Evolutionary conservation across 2,888 invertebrate species (phyloP).

Genomic region (Incurvaria masculella): DNA sequence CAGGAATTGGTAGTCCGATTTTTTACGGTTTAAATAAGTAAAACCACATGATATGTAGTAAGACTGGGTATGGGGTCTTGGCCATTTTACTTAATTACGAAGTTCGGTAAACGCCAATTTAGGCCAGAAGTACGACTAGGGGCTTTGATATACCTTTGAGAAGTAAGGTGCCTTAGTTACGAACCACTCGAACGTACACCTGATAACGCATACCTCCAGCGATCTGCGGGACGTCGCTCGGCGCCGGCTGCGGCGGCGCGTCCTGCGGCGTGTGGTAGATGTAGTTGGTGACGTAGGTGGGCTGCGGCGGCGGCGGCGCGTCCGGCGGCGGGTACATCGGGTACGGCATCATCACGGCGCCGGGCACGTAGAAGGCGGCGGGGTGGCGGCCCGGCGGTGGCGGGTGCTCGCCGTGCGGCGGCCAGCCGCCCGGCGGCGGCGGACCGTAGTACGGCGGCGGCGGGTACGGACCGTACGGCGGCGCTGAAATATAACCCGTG

Average conservation of each 20-base stretch:
- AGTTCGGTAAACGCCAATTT: too few species aligned
- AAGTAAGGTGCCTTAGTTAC: too few species aligned
- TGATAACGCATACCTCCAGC: not conserved
- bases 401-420: slow-evolving; percentile 2
- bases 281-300: slow-evolving; percentile 45
- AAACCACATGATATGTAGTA: too few species aligned
- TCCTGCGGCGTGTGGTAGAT: slow-evolving; percentile 37
- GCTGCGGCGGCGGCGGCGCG: slow-evolving; percentile 21
- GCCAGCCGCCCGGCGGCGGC: slow-evolving; percentile 17
- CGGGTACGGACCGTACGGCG: slow-evolving; percentile 12
- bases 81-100: too few species aligned
- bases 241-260: slow-evolving; percentile 3
- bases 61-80: too few species aligned
- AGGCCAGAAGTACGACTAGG: too few species aligned
- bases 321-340: slow-evolving; percentile 20
- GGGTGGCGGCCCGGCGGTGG: slow-evolving; percentile 2
- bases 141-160: too few species aligned
- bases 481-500: slow-evolving; percentile 12
- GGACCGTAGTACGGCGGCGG: slow-evolving; percentile 4
- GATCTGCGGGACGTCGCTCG: slow-evolving; percentile 6
- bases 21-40: too few species aligned
- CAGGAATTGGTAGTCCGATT: too few species aligned
- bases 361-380: slow-evolving; percentile 34
- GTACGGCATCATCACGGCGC: slow-evolving; percentile 37
- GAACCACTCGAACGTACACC: too few species aligned